These are phyloP conservation scores for Callinectes sapidus DNA, from an alignment of 2,888 invertebrate genomes.

Conservation along the genomic window DNA sequence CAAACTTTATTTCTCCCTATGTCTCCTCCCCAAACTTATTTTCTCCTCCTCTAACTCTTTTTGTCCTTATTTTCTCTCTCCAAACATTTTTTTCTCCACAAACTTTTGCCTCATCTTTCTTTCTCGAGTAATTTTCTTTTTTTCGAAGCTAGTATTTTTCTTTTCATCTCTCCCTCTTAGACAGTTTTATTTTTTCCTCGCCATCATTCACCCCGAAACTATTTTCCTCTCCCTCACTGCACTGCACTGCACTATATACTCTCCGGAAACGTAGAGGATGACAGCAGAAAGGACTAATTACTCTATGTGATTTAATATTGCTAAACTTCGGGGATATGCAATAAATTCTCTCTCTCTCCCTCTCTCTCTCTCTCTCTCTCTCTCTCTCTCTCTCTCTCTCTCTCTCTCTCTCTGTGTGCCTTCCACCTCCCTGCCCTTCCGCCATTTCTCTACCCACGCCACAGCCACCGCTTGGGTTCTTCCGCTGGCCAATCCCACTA, in stretches of 20 bases:
- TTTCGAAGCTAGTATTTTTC: too few species aligned
- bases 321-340: background rate
- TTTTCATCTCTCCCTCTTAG: too few species aligned
- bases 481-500: background rate
- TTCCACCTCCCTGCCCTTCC: background rate
- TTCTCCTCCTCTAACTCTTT: too few species aligned
- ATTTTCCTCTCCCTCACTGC: background rate
- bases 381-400: background rate
- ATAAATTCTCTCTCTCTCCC: background rate
- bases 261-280: background rate
- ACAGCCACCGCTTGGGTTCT: background rate
- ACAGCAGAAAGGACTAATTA: background rate
- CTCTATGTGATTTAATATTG: background rate
- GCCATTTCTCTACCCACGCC: background rate
- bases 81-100: too few species aligned
- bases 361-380: slow-evolving; percentile 33
- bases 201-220: background rate
- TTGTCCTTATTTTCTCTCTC: too few species aligned
- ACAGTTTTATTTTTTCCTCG: background rate
- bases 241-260: background rate
- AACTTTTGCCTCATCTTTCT: too few species aligned
- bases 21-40: too few species aligned
- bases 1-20: too few species aligned
- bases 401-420: slow-evolving; percentile 16
- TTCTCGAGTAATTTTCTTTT: too few species aligned